Evolutionary conservation across 2,888 invertebrate species (phyloP).

Genomic region (Phania funesta): DNA sequence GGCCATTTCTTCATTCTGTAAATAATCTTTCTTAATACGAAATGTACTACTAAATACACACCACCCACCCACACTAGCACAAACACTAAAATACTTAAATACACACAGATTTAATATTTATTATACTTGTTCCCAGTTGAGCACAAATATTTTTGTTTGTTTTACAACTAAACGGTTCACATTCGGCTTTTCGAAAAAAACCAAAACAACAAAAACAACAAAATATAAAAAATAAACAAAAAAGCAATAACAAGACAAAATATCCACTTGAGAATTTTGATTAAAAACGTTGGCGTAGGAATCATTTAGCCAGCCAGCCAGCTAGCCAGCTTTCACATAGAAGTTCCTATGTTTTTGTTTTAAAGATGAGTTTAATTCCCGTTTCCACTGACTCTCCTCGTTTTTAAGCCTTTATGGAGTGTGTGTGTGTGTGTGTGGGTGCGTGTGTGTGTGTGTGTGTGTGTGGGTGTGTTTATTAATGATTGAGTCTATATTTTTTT

Average conservation of each 20-base stretch:
- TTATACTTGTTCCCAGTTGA: constrained; percentile 14
- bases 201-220: constrained; percentile 1
- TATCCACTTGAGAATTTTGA: constrained; percentile 64
- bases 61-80: neutral
- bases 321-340: too few species aligned
- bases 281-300: constrained; percentile 52
- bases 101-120: constrained; percentile 36
- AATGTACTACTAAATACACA: constrained; percentile 48
- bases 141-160: constrained; percentile 55
- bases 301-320: constrained; percentile 14
- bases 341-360: constrained; percentile 21
- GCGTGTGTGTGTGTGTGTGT: constrained; percentile 6
- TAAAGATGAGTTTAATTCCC: constrained; percentile 42
- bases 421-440: neutral
- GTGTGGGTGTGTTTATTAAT: neutral
- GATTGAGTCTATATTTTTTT: neutral
- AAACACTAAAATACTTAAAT: constrained; percentile 25
- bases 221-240: constrained; percentile 44
- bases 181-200: constrained; percentile 23
- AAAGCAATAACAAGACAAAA: constrained; percentile 51
- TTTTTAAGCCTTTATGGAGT: constrained; percentile 17
- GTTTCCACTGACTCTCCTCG: constrained; percentile 27
- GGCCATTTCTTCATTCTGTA: constrained; percentile 54
- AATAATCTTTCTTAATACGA: constrained; percentile 60
- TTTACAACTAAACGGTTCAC: constrained; percentile 43